Evolutionary conservation across 2,888 invertebrate species (phyloP).

Genomic region (Lymantria monacha): DNA sequence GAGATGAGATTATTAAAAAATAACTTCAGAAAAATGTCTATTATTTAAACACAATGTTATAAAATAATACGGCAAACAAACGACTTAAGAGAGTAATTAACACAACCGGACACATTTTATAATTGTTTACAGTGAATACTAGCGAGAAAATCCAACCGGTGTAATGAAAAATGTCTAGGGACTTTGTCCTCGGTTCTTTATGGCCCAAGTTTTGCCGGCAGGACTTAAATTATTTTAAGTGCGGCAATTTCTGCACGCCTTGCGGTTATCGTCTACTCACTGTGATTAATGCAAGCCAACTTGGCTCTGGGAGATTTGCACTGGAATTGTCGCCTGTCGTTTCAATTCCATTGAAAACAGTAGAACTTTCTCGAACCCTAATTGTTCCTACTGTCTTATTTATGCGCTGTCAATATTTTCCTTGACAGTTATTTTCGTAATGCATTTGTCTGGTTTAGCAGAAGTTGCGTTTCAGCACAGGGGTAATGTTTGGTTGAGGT

Average conservation of each 20-base stretch:
- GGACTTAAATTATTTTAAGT: constrained; percentile 75
- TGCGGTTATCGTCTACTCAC: constrained; percentile 67
- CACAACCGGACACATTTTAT: constrained; percentile 57
- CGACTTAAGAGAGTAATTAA: constrained; percentile 47
- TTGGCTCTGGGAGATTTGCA: constrained; percentile 41
- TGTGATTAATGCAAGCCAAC: constrained; percentile 58
- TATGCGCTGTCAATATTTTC: constrained; percentile 5
- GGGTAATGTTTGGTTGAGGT: constrained; percentile 2
- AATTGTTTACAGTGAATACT: constrained; percentile 69
- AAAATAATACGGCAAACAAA: constrained; percentile 21
- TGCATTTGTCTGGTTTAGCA: not conserved
- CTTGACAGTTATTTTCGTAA: not conserved
- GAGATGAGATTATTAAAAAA: no score
- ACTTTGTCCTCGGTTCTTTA: constrained; percentile 72
- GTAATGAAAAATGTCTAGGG: constrained; percentile 74
- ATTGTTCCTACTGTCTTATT: constrained; percentile 5
- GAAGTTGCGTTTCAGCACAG: constrained; percentile 4
- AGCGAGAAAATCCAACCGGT: constrained; percentile 45
- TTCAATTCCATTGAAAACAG: constrained; percentile 23
- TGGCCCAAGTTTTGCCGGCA: constrained; percentile 62
- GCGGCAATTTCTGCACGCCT: constrained; percentile 64
- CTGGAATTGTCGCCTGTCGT: constrained; percentile 24
- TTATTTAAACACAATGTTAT: not conserved
- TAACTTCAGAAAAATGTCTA: no score
- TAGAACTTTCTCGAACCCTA: constrained; percentile 10